Evolutionary conservation across 2,888 invertebrate species (phyloP).

Genomic region (Leptarthrus brevirostris): DNA sequence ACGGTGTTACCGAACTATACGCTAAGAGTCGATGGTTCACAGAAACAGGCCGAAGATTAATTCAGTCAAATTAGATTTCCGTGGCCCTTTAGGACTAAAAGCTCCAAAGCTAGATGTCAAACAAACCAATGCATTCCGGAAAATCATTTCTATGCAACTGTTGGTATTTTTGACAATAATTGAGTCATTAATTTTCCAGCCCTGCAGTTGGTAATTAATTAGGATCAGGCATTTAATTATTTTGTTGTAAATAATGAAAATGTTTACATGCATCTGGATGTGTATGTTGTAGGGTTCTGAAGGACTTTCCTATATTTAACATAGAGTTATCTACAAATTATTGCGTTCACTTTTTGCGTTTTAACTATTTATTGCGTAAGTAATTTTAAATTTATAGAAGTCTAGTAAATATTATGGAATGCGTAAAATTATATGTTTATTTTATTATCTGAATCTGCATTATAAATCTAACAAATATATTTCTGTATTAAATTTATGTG

Average conservation of each 20-base stretch:
- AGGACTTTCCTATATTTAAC: no score
- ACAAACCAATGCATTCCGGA: neutral
- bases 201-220: slow-evolving; percentile 11
- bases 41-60: slow-evolving; percentile 36
- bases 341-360: no score
- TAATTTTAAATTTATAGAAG: no score
- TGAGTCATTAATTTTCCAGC: slow-evolving; percentile 4
- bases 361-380: no score
- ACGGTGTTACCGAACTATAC: slow-evolving; percentile 16
- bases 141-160: neutral
- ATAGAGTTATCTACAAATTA: no score
- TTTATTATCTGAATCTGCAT: no score
- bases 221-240: slow-evolving; percentile 8
- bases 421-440: no score
- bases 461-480: no score
- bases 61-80: slow-evolving; percentile 43
- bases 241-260: slow-evolving; percentile 1
- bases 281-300: no score
- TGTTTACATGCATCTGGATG: no score
- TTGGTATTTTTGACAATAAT: slow-evolving; percentile 32
- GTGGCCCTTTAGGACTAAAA: slow-evolving; percentile 30
- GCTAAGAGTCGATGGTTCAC: slow-evolving; percentile 14
- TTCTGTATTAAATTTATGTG: no score
- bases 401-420: no score
- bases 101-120: neutral